These are phyloP conservation scores for Crypturellus undulatus DNA, from an alignment of 2,113 vertebrate genomes.

Conservation along the genomic window DNA sequence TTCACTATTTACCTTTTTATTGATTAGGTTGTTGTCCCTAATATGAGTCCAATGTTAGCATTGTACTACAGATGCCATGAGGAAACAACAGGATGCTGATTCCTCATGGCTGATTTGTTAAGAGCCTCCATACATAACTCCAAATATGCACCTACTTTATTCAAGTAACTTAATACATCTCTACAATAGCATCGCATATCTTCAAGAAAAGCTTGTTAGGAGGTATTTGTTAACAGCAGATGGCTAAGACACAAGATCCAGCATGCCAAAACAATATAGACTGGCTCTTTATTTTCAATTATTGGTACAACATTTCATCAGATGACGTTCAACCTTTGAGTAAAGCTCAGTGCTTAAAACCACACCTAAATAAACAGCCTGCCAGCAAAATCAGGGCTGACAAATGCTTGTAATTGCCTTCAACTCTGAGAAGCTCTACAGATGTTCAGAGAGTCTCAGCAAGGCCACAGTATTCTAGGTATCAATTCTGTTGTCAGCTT, in stretches of 20 bases:
- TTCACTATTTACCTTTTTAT: not conserved
- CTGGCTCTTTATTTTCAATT: not conserved
- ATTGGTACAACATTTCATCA: not conserved
- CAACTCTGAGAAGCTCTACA: not conserved
- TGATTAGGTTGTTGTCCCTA: too few relatives aligned
- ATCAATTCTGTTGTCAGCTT: not conserved
- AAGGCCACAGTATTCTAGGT: not conserved
- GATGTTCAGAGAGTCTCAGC: not conserved
- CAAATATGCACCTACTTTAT: not conserved
- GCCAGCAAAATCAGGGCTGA: not conserved
- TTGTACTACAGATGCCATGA: not conserved
- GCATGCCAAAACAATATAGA: not conserved
- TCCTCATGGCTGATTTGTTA: too few relatives aligned
- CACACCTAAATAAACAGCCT: not conserved
- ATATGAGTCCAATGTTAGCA: not conserved
- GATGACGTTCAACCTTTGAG: not conserved
- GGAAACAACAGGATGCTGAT: not conserved
- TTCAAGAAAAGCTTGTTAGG: not conserved
- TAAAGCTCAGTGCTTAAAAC: not conserved
- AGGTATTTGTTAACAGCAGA: not conserved
- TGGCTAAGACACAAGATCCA: not conserved
- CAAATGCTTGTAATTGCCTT: not conserved
- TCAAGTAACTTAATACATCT: not conserved
- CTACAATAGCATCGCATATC: not conserved
- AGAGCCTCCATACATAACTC: not conserved